Percentiles rank a stretch among this genome's conserved stretches.
Evolutionary conservation across 1,140 invertebrate species (phyloP).

Genomic region (Trichonephila clavata): DNA sequence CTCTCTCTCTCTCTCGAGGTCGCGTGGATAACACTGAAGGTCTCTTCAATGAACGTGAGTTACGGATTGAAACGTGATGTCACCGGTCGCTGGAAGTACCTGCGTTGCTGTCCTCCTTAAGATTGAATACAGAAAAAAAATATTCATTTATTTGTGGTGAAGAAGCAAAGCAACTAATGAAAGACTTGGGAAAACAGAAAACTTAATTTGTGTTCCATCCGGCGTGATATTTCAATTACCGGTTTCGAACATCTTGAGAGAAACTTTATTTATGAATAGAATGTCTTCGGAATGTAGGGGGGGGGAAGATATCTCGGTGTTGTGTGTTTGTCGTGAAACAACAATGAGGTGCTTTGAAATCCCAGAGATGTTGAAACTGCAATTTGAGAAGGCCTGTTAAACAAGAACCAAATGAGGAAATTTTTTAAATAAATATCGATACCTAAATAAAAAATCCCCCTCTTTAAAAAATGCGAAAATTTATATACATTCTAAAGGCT

Average conservation of each 20-base stretch:
- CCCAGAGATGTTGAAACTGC: background rate
- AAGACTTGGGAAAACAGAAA: background rate
- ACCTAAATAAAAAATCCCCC: background rate
- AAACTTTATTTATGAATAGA: background rate
- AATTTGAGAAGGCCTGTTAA: background rate
- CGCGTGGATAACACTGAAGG: slow-evolving; percentile 33
- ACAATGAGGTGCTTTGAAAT: background rate
- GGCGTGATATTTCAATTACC: slow-evolving; percentile 8
- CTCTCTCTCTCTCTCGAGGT: no score
- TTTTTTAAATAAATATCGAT: background rate
- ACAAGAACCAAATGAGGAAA: background rate
- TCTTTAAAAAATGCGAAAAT: background rate
- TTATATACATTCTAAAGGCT: no score
- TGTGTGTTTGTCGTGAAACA: background rate
- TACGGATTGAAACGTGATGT: slow-evolving; percentile 31
- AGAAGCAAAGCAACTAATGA: background rate
- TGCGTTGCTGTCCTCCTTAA: slow-evolving; percentile 10
- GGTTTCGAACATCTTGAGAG: slow-evolving; percentile 9
- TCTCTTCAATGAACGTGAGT: slow-evolving; percentile 29
- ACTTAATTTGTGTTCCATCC: background rate
- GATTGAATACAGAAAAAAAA: background rate
- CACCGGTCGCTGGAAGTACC: slow-evolving; percentile 15
- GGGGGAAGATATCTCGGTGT: background rate
- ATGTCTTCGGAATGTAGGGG: background rate
- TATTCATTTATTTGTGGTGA: background rate